These are phyloP conservation scores for Ectemnius lituratus DNA, from an alignment of 2,888 invertebrate species.

Conservation along the genomic window DNA sequence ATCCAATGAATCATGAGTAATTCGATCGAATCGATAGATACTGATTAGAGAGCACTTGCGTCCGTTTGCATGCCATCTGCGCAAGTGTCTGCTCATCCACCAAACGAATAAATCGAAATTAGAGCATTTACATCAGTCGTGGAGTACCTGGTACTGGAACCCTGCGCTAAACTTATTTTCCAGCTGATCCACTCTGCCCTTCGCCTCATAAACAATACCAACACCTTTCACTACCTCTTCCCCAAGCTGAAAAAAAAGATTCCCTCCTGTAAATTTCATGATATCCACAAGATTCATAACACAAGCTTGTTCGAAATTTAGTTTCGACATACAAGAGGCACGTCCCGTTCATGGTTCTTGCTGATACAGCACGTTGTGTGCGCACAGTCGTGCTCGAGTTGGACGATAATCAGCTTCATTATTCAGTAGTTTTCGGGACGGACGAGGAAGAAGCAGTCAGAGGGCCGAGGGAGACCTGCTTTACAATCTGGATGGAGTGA, in stretches of 20 bases:
- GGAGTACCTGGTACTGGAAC: constrained; percentile 7
- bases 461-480: not conserved
- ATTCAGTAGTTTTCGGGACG: not conserved
- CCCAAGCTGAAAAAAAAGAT: not conserved
- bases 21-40: constrained; percentile 15
- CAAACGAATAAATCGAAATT: constrained; percentile 33
- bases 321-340: not conserved
- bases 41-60: constrained; percentile 11
- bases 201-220: not conserved
- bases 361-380: constrained; percentile 5
- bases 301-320: not conserved
- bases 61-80: constrained; percentile 11
- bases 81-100: constrained; percentile 17
- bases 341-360: not conserved
- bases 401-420: not conserved
- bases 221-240: not conserved
- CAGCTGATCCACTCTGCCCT: not conserved
- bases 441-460: not conserved
- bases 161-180: constrained; percentile 27
- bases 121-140: constrained; percentile 37
- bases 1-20: too few relatives aligned
- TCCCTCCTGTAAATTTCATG: too few relatives aligned
- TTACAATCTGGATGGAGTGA: not conserved
- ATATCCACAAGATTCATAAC: too few relatives aligned
- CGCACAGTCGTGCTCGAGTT: not conserved